Evolutionary conservation across 2,113 vertebrate species (phyloP), one percentile per base, ranked within the genome.

Genomic region (Marmota flaviventris): DNA sequence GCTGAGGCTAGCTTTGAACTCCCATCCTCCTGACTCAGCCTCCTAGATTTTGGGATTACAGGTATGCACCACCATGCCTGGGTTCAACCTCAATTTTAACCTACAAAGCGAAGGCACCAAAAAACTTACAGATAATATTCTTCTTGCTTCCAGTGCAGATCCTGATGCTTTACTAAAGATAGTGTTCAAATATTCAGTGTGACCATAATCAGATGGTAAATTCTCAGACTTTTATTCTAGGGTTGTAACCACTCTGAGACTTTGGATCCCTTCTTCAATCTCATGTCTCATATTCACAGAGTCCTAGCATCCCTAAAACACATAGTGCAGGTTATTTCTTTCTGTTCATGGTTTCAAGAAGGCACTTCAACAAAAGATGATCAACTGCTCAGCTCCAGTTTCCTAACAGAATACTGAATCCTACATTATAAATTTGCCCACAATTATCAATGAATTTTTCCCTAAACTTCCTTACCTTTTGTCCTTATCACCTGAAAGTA

Each of bases 231-330:
- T 45, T 4, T 7, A 16, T 37, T 81, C 8, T 58, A 37, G 5
- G 4, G 10, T 53, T 48, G 45, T 42, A 29, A 56, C 32, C 18
- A 81, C 29, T 34, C 89, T 61, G 37, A 48, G 9, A 16, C 14
- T n/a, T 61, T 8, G 2, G 3, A 37, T 70, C 1, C 7, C 1
- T 53, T 4, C 4, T 34, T 78, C 29, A 1, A n/a, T 69, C 3
- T 42, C n/a, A 37, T 42, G 2, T 16, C 72, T 5, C 53, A 8
- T 45, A 17, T 69, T 79, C 7, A 89, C 3, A 67, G 25, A 61
- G 17, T 37, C 25, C 17, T 37, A 11, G 4, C 0, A 42, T 37
- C 17, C 29, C 17, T 8, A 22, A 8, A 10, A 10, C 25, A 81
- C 73, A 37, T 34, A 65, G 22, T 4, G 18, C 11, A 56, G 13